Percentiles rank a stretch among this genome's conserved stretches.
These are phyloP conservation scores for Cardinalis cardinalis DNA, from an alignment of 2,113 vertebrate genomes.

Conservation along the genomic window DNA sequence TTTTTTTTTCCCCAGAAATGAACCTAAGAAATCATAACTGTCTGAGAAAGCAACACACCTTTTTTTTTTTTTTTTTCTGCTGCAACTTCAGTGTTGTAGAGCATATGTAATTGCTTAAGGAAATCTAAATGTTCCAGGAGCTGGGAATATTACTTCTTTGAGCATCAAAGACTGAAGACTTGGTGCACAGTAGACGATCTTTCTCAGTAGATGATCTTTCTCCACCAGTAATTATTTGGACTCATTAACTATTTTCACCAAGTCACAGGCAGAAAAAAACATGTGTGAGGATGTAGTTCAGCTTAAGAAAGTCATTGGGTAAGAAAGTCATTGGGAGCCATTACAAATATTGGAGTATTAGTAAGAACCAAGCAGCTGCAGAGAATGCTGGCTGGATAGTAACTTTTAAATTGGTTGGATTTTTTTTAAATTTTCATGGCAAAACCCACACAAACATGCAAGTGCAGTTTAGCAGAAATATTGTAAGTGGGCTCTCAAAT, in stretches of 20 bases:
- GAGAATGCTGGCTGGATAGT: not conserved
- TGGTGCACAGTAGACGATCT: not conserved
- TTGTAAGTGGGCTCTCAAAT: not conserved
- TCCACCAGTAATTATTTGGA: not conserved
- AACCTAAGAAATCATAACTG: not conserved
- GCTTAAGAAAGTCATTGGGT: not conserved
- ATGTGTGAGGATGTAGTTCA: not conserved
- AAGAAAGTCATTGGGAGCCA: not conserved
- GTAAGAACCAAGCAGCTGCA: not conserved
- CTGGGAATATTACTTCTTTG: not conserved
- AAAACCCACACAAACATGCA: fast-evolving
- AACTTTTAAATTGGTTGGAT: not conserved
- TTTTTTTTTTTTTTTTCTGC: too few relatives aligned
- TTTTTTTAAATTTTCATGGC: not conserved
- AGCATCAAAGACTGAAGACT: not conserved
- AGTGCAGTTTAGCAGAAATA: not conserved
- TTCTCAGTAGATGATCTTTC: not conserved
- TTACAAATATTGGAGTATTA: not conserved
- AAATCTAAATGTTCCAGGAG: not conserved
- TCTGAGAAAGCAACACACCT: not conserved
- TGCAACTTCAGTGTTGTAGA: not conserved
- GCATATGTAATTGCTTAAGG: not conserved
- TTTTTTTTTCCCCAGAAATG: not conserved
- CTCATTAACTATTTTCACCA: not conserved
- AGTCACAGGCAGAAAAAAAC: not conserved